phyloP scores from a whole-genome alignment of 2,888 invertebrate species.

The Philaethria dido region DNA sequence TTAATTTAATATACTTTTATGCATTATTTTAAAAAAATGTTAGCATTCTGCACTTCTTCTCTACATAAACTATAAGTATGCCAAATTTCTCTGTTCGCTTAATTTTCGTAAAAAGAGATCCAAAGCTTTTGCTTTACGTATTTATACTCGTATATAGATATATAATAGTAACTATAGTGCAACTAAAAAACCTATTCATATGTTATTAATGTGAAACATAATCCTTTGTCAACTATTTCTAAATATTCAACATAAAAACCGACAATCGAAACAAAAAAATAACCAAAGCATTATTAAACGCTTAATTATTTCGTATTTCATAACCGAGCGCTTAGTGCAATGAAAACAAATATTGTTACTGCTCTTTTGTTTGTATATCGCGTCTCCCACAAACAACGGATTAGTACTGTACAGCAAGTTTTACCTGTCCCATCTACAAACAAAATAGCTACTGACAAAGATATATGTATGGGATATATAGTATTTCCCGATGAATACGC shows the following conservation, averaged over 20 bases:
- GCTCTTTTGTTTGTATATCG: conserved; percentile 21
- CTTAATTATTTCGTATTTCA: conserved; percentile 17
- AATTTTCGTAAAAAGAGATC: no score
- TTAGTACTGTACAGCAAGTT: conserved; percentile 19
- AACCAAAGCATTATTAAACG: conserved; percentile 11
- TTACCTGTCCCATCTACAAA: background rate
- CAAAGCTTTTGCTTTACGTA: no score
- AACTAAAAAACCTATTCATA: background rate
- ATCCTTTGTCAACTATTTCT: background rate
- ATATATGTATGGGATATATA: conserved; percentile 44
- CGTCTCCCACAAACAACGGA: conserved; percentile 14
- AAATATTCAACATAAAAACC: background rate
- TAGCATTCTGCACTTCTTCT: no score
- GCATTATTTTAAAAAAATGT: no score
- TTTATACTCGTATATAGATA: no score
- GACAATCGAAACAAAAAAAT: background rate
- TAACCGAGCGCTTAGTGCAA: conserved; percentile 17
- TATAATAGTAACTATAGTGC: background rate
- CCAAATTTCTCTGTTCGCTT: no score
- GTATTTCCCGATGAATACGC: conserved; percentile 74
- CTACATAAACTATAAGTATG: no score
- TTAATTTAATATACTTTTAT: no score
- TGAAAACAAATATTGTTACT: conserved; percentile 16
- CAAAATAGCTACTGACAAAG: background rate
- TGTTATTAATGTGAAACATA: background rate